Conservation (phyloP, 2,113 vertebrate genomes). For the Nerophis ophidion region DNA sequence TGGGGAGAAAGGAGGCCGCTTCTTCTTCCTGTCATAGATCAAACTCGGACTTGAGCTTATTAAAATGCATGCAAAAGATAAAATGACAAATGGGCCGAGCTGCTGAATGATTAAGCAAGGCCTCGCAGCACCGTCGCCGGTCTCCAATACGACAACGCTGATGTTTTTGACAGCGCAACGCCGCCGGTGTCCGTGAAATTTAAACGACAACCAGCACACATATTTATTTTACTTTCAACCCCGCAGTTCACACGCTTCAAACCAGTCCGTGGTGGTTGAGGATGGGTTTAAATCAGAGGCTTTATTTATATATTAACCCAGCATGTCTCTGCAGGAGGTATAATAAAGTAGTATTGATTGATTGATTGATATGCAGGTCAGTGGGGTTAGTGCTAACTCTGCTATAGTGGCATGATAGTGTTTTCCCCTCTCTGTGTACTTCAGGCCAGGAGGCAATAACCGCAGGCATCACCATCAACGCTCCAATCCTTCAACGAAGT, state of each 20-base stretch:
- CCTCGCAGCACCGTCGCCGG: slow-evolving; percentile 30
- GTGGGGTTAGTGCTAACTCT: slow-evolving; percentile 62
- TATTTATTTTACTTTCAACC: slow-evolving; percentile 20
- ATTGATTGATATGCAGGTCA: slow-evolving; percentile 61
- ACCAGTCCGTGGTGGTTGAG: slow-evolving; percentile 36
- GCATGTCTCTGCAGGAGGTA: slow-evolving; percentile 31
- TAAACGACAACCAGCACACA: slow-evolving; percentile 28
- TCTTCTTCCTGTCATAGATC: slow-evolving; percentile 52
- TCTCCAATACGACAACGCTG: slow-evolving; percentile 14
- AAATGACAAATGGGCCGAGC: slow-evolving; percentile 45
- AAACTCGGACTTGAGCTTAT: slow-evolving; percentile 30
- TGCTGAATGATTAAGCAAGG: slow-evolving; percentile 59
- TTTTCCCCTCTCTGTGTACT: slow-evolving; percentile 54
- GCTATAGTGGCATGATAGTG: slow-evolving; percentile 60
- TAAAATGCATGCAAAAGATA: slow-evolving; percentile 39
- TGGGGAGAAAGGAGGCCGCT: slow-evolving; percentile 12
- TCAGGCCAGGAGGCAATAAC: slow-evolving; percentile 61
- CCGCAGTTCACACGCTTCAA: slow-evolving; percentile 9
- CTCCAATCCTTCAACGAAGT: slow-evolving; percentile 72
- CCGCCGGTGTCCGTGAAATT: slow-evolving; percentile 48
- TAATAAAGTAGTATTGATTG: slow-evolving; percentile 66
- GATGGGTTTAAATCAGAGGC: slow-evolving; percentile 45
- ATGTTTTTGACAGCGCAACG: slow-evolving; percentile 29
- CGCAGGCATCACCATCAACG: slow-evolving; percentile 59
- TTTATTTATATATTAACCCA: slow-evolving; percentile 55